Percentiles rank a stretch among this genome's conserved stretches.
These are phyloP conservation scores for Nephrocerus scutellatus DNA, from an alignment of 2,888 invertebrate species.

Conservation along the genomic window DNA sequence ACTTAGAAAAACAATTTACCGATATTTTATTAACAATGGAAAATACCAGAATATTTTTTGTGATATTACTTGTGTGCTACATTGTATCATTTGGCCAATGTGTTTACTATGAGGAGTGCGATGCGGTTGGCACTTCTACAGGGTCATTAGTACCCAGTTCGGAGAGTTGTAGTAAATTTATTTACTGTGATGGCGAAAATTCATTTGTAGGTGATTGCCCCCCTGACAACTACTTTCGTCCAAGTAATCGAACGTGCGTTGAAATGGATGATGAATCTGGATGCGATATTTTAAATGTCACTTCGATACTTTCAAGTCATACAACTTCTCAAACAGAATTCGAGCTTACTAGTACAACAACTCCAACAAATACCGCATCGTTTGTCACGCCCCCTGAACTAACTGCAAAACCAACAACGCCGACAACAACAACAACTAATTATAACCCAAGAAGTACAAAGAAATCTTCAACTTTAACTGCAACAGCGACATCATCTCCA, in stretches of 20 bases:
- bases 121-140: too few relatives aligned
- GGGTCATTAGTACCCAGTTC: constrained; percentile 29
- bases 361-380: not conserved
- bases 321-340: constrained; percentile 2
- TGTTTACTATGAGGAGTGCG: too few relatives aligned
- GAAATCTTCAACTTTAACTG: constrained; percentile 4
- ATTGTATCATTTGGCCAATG: too few relatives aligned
- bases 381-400: not conserved
- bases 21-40: too few relatives aligned
- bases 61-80: too few relatives aligned
- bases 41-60: too few relatives aligned
- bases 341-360: not conserved
- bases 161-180: constrained; percentile 31
- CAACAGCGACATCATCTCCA: not conserved
- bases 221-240: constrained; percentile 30
- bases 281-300: not conserved
- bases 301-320: not conserved
- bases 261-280: constrained; percentile 21
- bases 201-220: constrained; percentile 36
- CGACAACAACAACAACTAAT: constrained; percentile 3
- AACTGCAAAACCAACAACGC: constrained; percentile 2
- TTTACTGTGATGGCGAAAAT: constrained; percentile 34
- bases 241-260: constrained; percentile 27
- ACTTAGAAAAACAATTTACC: too few relatives aligned
- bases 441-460: constrained; percentile 6